Conservation (phyloP, 2,888 invertebrate genomes). For the Drosophila monieri region DNA sequence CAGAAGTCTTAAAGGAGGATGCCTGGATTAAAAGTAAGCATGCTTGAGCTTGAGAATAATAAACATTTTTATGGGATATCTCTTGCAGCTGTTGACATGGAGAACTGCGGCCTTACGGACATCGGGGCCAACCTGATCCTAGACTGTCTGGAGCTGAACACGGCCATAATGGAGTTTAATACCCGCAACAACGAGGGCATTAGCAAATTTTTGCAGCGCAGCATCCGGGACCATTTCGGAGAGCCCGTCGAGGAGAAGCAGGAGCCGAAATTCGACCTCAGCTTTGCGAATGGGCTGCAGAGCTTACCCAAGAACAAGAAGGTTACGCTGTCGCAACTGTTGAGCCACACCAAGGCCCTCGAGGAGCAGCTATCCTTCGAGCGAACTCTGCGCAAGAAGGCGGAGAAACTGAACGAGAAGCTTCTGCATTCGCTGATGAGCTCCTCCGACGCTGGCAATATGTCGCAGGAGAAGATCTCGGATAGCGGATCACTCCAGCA, state of each 20-base stretch:
- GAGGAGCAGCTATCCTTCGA: conserved; percentile 87
- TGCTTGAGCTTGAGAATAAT: background rate
- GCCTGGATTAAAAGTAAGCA: conserved; percentile 89
- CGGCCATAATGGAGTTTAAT: conserved; percentile 88
- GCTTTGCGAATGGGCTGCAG: conserved; percentile 60
- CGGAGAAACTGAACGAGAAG: conserved; percentile 87
- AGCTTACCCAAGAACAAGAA: conserved; percentile 70
- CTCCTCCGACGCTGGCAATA: conserved; percentile 69
- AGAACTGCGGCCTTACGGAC: conserved; percentile 90
- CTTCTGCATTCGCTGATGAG: conserved; percentile 87
- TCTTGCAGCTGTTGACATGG: conserved; percentile 88
- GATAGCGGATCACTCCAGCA: conserved; percentile 21
- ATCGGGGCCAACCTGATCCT: conserved; percentile 86
- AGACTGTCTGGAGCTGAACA: conserved; percentile 87
- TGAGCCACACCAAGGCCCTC: conserved; percentile 82
- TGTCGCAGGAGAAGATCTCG: conserved; percentile 27
- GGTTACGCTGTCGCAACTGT: conserved; percentile 70
- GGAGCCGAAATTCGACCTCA: conserved; percentile 77
- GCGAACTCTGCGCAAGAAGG: conserved; percentile 86
- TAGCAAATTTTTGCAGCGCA: conserved; percentile 84
- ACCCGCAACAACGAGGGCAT: conserved; percentile 87
- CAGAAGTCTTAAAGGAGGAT: conserved; percentile 90
- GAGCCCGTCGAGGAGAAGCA: conserved; percentile 71
- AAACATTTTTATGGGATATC: background rate
- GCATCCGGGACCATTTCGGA: conserved; percentile 85